These are phyloP conservation scores for Anarhynchus alexandrinus DNA, from an alignment of 2,113 vertebrate genomes.

Conservation along the genomic window DNA sequence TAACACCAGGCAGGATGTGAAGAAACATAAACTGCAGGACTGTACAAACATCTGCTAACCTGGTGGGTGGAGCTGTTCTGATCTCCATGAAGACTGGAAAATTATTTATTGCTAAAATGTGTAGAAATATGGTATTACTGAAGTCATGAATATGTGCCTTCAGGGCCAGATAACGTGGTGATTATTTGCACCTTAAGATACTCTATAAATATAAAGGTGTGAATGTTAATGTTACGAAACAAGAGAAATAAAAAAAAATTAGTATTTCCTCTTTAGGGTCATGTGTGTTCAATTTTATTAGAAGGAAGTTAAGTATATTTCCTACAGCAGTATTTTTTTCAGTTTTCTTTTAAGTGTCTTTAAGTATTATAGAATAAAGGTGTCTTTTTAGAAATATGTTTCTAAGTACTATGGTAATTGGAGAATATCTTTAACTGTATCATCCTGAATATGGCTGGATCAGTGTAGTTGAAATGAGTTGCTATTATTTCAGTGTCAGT, in stretches of 20 bases:
- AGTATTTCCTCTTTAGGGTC: background rate
- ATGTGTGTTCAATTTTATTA: background rate
- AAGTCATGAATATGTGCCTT: background rate
- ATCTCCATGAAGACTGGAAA: background rate
- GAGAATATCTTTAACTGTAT: background rate
- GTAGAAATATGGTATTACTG: background rate
- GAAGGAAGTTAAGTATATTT: background rate
- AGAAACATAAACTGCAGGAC: background rate
- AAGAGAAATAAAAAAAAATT: background rate
- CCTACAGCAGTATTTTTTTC: background rate
- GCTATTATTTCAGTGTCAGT: background rate
- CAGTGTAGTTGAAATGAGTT: background rate
- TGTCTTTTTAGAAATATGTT: background rate
- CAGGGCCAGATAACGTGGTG: background rate
- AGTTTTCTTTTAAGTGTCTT: background rate
- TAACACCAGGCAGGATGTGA: background rate
- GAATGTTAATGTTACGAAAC: background rate
- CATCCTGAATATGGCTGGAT: background rate
- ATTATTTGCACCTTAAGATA: background rate
- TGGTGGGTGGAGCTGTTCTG: background rate
- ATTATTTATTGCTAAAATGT: background rate
- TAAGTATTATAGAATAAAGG: accelerated
- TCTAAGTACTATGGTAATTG: background rate
- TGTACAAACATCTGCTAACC: background rate
- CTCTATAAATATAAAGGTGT: background rate